phyloP scores from a whole-genome alignment of 2,113 vertebrate species.

The Tetrax tetrax region DNA sequence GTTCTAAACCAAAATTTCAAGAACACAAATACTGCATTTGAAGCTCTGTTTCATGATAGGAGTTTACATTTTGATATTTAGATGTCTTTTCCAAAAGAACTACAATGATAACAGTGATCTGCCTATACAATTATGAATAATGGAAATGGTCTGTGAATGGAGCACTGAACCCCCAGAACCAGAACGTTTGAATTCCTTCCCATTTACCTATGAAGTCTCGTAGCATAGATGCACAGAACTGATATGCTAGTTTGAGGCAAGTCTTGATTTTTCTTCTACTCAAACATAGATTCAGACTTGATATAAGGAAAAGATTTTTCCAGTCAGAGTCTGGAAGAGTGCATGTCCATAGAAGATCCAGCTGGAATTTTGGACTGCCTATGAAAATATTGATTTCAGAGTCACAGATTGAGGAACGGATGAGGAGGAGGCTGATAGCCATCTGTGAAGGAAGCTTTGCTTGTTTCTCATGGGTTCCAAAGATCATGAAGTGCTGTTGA shows the following conservation, averaged over 20 bases:
- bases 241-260: neutral
- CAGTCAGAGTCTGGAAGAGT: neutral
- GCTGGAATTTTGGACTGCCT: neutral
- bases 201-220: neutral
- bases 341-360: neutral
- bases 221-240: neutral
- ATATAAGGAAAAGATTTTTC: too few relatives aligned
- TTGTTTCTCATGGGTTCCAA: slow-evolving; percentile 4
- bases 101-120: neutral
- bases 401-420: neutral
- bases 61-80: neutral
- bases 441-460: slow-evolving; percentile 60
- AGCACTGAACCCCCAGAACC: neutral
- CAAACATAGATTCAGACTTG: neutral
- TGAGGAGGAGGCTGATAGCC: slow-evolving; percentile 39
- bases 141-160: neutral
- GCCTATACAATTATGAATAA: neutral
- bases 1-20: neutral
- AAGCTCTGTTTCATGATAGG: neutral
- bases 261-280: neutral
- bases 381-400: slow-evolving; percentile 43
- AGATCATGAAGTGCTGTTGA: slow-evolving; percentile 8
- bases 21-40: neutral
- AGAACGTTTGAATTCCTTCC: neutral
- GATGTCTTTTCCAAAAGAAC: neutral